A percentile compares a stretch with the other conserved stretches of the same genome.
Conservation (phyloP, 2,888 invertebrate species). For the Abrostola triplasia region DNA sequence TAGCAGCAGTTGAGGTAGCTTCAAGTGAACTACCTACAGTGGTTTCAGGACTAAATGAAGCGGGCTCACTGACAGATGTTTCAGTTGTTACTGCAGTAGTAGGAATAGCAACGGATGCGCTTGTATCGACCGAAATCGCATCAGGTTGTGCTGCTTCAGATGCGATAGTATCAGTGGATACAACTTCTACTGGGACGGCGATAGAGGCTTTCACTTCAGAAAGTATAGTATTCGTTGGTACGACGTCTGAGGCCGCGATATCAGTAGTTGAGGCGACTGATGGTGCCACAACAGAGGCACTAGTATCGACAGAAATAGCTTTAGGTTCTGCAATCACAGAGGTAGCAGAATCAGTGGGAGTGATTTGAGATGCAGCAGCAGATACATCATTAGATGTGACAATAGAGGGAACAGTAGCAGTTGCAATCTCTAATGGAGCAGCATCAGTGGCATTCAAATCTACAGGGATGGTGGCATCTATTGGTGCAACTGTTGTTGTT, state of each 20-base stretch:
- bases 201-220: too few species aligned
- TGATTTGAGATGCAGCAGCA: too few species aligned
- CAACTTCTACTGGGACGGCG: too few species aligned
- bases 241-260: too few species aligned
- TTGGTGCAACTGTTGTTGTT: background rate
- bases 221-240: too few species aligned
- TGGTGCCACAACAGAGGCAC: background rate
- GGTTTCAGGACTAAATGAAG: background rate
- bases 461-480: too few species aligned
- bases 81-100: too few species aligned
- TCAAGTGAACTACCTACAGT: background rate
- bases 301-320: background rate
- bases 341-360: constrained; percentile 1
- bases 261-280: too few species aligned
- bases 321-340: background rate
- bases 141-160: background rate
- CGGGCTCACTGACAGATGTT: too few species aligned
- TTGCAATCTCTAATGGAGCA: background rate
- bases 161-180: background rate
- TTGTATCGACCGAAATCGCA: background rate
- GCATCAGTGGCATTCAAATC: background rate
- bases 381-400: too few species aligned
- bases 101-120: background rate
- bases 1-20: background rate
- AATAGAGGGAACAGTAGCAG: background rate